Percentiles rank a stretch among this genome's conserved stretches.
These are phyloP conservation scores for Rapana venosa DNA, from an alignment of 2,888 invertebrate species.

Conservation along the genomic window DNA sequence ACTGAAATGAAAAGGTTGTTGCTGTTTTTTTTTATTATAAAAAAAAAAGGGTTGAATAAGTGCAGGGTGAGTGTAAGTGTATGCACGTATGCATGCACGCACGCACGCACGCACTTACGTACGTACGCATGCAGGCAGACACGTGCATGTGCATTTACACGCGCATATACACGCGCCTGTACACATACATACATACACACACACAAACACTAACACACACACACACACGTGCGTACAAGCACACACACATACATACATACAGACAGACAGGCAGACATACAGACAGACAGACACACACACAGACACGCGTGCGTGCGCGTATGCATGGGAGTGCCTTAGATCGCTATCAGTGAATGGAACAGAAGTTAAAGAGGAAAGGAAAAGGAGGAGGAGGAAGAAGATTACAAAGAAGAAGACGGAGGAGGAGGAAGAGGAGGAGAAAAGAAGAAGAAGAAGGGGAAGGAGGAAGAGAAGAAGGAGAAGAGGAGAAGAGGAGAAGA, in stretches of 20 bases:
- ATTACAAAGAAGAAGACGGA: not conserved
- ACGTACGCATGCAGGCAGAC: not conserved
- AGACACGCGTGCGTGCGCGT: not conserved
- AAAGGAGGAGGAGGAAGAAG: too few relatives aligned
- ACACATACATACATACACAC: slow-evolving; percentile 21
- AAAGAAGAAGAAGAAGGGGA: not conserved
- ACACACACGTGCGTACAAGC: too few relatives aligned
- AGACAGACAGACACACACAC: not conserved
- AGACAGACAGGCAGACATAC: not conserved
- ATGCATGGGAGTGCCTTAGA: too few relatives aligned
- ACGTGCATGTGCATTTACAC: not conserved
- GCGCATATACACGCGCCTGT: not conserved
- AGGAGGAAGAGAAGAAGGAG: slow-evolving; percentile 18
- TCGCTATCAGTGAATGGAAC: too few relatives aligned
- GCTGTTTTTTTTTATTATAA: not conserved
- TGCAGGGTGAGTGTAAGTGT: not conserved
- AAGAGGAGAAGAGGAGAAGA: not conserved
- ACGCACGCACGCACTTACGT: not conserved
- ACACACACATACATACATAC: not conserved
- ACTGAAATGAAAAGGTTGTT: not conserved
- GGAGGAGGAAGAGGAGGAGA: not conserved
- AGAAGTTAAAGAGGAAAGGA: too few relatives aligned
- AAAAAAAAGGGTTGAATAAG: not conserved
- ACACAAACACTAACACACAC: not conserved
- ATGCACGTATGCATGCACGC: not conserved